Evolutionary conservation across 2,797 vertebrate species (phyloP), one percentile per base, ranked within the genome.

Genomic region (Poeciliopsis gracilis): DNA sequence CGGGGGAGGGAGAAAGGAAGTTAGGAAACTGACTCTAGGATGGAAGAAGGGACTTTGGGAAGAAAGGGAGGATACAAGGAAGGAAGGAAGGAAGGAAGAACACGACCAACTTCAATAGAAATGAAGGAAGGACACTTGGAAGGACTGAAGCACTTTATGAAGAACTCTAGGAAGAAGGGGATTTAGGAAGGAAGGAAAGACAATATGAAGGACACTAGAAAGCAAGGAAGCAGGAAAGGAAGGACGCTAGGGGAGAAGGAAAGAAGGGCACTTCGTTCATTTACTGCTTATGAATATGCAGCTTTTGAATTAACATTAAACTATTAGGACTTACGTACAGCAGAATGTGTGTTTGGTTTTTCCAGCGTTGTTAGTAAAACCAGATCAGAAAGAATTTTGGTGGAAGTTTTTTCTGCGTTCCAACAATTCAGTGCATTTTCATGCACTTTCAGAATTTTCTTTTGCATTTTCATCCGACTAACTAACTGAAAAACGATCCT

Each of bases 331-430:
- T 38, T 38, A 38, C 0, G 41, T 41, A 33, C 18, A 63, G 33
- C 30, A 38, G 36, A 38, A 38, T 38, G 36, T 38, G 36, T 66
- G 33, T 66, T 20, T 2, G 16, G 13, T 61, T 36, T 36, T 36
- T 36, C 33, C 18, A 63, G 2, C 23, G 16, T 81, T 71, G 82
- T 85, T 72, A 85, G 43, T 79, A 77, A 78, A 9, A 80, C 78
- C 81, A 84, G 84, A 82, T 84, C 73, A 81, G 61, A 57, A n/a
- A 18, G 72, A 59, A 86, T 76, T 38, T 78, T 49, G 43, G 77
- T 82, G 72, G 80, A 86, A 85, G 77, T 79, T 6, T 75, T 72
- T 57, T 74, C 2, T 76, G 5, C 55, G 41, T 36, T 73, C 51
- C 28, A 71, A 38, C 41, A 72, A 74, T 69, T 71, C 18, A 12